Conservation (phyloP, 2,888 invertebrate species). For the Anthrax anthrax region DNA sequence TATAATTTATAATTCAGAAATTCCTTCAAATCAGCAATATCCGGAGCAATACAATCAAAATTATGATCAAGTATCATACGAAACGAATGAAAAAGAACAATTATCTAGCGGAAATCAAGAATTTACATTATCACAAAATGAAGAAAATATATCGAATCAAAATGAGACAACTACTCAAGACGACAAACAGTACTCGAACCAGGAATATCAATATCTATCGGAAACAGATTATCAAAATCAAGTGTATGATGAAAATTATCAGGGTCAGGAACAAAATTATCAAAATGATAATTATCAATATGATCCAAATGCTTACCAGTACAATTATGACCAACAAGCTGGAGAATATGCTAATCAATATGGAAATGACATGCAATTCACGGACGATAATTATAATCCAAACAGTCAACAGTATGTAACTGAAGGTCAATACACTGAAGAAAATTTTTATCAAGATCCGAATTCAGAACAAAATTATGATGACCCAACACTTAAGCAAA, state of each 20-base stretch:
- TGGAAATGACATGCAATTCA: background rate
- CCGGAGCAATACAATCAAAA: slow-evolving; percentile 2
- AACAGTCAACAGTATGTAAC: background rate
- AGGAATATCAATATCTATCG: background rate
- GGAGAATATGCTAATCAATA: background rate
- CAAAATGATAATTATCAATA: slow-evolving; percentile 22
- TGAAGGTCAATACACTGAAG: background rate
- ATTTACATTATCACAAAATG: too few species aligned
- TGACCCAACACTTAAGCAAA: too few species aligned
- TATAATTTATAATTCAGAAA: background rate
- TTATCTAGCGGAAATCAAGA: background rate
- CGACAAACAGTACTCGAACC: background rate
- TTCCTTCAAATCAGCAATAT: slow-evolving; percentile 3
- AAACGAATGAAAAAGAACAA: background rate
- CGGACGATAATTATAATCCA: background rate
- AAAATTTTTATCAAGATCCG: too few species aligned
- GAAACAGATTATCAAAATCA: slow-evolving; percentile 4
- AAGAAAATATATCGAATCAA: background rate
- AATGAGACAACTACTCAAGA: background rate
- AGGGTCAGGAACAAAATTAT: slow-evolving; percentile 23
- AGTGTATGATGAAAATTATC: slow-evolving; percentile 1
- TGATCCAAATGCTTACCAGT: slow-evolving; percentile 27
- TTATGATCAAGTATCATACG: background rate
- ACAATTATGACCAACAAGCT: slow-evolving; percentile 25
- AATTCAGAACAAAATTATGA: too few species aligned